Evolutionary conservation across 2,797 vertebrate species (phyloP).

Genomic region (Hydrocynus forskahlii): DNA sequence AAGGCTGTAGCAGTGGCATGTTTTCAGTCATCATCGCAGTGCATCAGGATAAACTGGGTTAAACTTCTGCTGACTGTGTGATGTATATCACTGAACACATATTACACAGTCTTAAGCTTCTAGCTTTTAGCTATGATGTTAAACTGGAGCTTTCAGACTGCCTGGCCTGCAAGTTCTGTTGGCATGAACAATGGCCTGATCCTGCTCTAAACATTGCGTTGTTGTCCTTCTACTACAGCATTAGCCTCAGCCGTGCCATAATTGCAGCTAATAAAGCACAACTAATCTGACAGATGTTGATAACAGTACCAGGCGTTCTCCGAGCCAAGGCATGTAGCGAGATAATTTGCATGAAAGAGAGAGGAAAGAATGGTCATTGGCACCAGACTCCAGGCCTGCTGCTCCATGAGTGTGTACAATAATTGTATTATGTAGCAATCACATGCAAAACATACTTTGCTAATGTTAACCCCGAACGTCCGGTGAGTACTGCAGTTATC

Average conservation of each 20-base stretch:
- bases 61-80: too few species aligned
- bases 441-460: background rate
- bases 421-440: constrained; percentile 13
- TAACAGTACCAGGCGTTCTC: constrained; percentile 5
- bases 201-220: background rate
- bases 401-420: background rate
- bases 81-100: too few species aligned
- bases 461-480: background rate
- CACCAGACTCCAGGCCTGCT: background rate
- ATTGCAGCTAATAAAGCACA: constrained; percentile 44
- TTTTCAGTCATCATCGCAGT: too few species aligned
- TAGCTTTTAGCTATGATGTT: background rate
- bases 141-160: background rate
- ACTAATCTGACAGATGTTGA: constrained; percentile 43
- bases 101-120: background rate
- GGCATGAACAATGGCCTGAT: background rate
- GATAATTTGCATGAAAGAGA: constrained; percentile 47
- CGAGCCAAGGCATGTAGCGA: constrained; percentile 8
- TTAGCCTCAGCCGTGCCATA: constrained; percentile 23
- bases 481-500: background rate
- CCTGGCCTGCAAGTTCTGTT: background rate
- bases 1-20: background rate
- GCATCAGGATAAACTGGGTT: too few species aligned
- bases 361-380: constrained; percentile 37
- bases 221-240: constrained; percentile 12